A percentile compares a stretch with the other conserved stretches of the same genome.
Conservation (phyloP, 2,113 vertebrate species). For the Cyprinodon tularosa region DNA sequence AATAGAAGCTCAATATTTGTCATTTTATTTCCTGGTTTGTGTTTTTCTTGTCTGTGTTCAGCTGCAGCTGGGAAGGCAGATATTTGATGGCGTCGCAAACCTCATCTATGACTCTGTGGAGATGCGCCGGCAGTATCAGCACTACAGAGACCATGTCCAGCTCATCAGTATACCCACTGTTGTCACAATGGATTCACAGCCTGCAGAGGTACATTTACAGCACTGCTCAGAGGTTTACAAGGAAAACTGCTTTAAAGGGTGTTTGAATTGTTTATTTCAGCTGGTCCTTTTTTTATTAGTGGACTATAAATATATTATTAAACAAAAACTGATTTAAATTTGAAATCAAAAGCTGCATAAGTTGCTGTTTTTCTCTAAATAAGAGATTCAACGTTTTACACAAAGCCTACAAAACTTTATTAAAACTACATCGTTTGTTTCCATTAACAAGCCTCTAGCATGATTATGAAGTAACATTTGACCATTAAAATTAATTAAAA, state of each 20-base stretch:
- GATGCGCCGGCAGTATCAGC: conserved; percentile 86
- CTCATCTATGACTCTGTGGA: conserved; percentile 89
- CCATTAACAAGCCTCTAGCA: no score
- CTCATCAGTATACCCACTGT: conserved; percentile 79
- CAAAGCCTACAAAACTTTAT: no score
- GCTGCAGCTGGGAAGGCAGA: conserved; percentile 78
- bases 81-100: conserved; percentile 87
- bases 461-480: no score
- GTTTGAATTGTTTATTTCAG: no score
- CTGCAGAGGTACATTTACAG: conserved; percentile 43
- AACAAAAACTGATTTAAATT: no score
- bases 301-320: no score
- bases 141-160: conserved; percentile 81
- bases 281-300: no score
- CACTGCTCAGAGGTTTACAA: neutral
- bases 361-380: no score
- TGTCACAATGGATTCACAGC: conserved; percentile 5
- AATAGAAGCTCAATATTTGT: neutral
- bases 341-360: no score
- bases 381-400: no score
- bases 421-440: no score
- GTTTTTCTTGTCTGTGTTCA: conserved; percentile 55
- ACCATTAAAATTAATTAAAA: no score
- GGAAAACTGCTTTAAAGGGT: neutral
- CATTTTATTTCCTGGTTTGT: neutral